Evolutionary conservation across 2,888 invertebrate species (phyloP).

Genomic region (Drosophila borealis): DNA sequence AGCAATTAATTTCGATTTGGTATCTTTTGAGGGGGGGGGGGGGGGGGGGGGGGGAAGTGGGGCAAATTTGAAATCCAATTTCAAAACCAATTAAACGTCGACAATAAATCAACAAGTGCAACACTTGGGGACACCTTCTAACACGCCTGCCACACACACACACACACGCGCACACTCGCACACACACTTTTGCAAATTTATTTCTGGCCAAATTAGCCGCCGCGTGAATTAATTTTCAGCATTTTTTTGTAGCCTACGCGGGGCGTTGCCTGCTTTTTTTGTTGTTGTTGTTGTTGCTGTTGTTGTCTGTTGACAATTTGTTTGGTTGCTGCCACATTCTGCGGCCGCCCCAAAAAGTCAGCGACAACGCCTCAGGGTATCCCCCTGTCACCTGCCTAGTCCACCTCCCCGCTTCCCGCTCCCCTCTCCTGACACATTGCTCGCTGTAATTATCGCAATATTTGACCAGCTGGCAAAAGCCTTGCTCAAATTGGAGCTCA

Average conservation of each 20-base stretch:
- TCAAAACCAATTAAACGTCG: conserved; percentile 79
- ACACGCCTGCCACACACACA: conserved; percentile 51
- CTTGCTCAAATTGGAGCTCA: conserved; percentile 41
- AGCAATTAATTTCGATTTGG: conserved; percentile 62
- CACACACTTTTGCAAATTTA: conserved; percentile 39
- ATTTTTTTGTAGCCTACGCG: conserved; percentile 49
- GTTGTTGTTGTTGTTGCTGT: conserved; percentile 2
- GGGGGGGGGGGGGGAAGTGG: not conserved
- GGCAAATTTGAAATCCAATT: conserved; percentile 69
- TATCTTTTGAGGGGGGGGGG: conserved; percentile 1
- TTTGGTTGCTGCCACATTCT: conserved; percentile 46
- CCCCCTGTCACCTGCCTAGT: not conserved
- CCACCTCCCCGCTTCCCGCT: not conserved
- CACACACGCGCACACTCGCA: conserved; percentile 9
- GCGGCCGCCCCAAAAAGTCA: conserved; percentile 66
- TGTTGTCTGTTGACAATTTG: conserved; percentile 66
- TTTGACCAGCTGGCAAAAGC: conserved; percentile 52
- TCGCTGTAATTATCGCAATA: conserved; percentile 33
- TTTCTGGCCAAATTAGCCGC: conserved; percentile 67
- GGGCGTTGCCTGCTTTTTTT: conserved; percentile 59
- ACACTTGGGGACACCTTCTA: conserved; percentile 67
- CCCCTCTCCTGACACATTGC: not conserved
- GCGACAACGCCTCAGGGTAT: conserved; percentile 37
- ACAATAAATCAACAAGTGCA: conserved; percentile 81
- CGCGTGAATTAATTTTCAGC: conserved; percentile 68